A percentile compares a stretch with the other conserved stretches of the same genome.
phyloP scores from a whole-genome alignment of 2,888 invertebrate species.

The Pyrrhia umbra region DNA sequence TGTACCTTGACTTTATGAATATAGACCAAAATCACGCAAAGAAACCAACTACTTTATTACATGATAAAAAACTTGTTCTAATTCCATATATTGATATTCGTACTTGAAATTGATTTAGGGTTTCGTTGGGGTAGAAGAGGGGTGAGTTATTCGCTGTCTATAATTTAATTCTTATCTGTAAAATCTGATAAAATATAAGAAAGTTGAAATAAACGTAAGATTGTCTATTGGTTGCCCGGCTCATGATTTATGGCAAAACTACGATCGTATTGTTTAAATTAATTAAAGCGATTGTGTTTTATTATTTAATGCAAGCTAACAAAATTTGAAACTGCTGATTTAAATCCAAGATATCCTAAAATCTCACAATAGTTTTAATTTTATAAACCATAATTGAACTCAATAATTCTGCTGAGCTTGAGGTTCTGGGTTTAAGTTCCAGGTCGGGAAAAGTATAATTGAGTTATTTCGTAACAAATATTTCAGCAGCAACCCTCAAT shows the following conservation, averaged over 20 bases:
- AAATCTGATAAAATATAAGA: slow-evolving; percentile 9
- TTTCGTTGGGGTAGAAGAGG: slow-evolving; percentile 2
- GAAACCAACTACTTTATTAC: slow-evolving; percentile 43
- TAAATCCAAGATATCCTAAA: no score
- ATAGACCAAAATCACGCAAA: slow-evolving; percentile 48
- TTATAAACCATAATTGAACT: no score
- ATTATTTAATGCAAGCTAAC: no score
- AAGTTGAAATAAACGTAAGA: background rate
- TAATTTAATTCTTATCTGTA: slow-evolving; percentile 31
- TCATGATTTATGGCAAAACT: slow-evolving; percentile 8
- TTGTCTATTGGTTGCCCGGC: background rate
- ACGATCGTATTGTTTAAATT: background rate
- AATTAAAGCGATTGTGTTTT: no score
- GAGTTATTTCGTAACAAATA: no score
- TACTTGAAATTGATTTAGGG: slow-evolving; percentile 44
- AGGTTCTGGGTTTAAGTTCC: no score
- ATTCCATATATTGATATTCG: slow-evolving; percentile 47
- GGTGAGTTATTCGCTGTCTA: slow-evolving; percentile 6
- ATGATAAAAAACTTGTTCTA: slow-evolving; percentile 50
- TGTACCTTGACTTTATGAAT: slow-evolving; percentile 51
- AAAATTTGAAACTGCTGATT: no score
- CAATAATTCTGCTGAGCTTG: no score
- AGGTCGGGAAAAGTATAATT: no score
- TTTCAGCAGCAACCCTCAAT: no score
- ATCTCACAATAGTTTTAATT: no score